Percentiles rank a stretch among this genome's conserved stretches.
phyloP scores from a whole-genome alignment of 1,140 invertebrate genomes.

The Antheraea pernyi region DNA sequence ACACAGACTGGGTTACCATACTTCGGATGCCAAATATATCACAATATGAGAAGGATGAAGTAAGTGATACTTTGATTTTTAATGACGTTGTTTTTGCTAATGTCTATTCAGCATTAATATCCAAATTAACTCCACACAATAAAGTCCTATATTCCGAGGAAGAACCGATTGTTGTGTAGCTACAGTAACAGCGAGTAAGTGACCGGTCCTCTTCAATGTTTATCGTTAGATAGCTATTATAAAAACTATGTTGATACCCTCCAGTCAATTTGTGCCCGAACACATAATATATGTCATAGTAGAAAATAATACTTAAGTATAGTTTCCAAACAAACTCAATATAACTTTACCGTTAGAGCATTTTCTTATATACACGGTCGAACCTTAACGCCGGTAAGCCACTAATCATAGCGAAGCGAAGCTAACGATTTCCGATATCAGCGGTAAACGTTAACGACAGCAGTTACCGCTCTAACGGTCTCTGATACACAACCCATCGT shows the following conservation, averaged over 20 bases:
- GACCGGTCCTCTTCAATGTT: too few species aligned
- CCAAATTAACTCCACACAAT: too few species aligned
- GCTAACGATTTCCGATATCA: slow-evolving; percentile 49
- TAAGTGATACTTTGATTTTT: too few species aligned
- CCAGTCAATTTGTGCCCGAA: not conserved
- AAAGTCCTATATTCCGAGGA: too few species aligned
- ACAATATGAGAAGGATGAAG: too few species aligned
- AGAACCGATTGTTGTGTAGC: too few species aligned
- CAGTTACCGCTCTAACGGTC: slow-evolving; percentile 36
- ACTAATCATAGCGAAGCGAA: slow-evolving; percentile 38
- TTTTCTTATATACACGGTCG: slow-evolving; percentile 20
- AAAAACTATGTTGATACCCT: not conserved
- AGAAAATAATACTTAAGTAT: not conserved
- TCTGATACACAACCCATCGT: slow-evolving; percentile 26
- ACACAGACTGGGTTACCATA: too few species aligned
- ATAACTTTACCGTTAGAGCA: slow-evolving; percentile 7
- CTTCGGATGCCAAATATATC: too few species aligned
- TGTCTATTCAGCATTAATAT: too few species aligned
- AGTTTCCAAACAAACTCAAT: slow-evolving; percentile 8
- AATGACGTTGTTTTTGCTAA: too few species aligned
- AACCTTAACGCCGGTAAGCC: slow-evolving; percentile 31
- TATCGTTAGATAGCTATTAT: too few species aligned
- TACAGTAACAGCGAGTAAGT: too few species aligned
- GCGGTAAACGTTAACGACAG: slow-evolving; percentile 36
- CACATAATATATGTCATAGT: not conserved